These are phyloP conservation scores for Oreohelix idahoensis DNA, from an alignment of 1,140 invertebrate species.

Conservation along the genomic window DNA sequence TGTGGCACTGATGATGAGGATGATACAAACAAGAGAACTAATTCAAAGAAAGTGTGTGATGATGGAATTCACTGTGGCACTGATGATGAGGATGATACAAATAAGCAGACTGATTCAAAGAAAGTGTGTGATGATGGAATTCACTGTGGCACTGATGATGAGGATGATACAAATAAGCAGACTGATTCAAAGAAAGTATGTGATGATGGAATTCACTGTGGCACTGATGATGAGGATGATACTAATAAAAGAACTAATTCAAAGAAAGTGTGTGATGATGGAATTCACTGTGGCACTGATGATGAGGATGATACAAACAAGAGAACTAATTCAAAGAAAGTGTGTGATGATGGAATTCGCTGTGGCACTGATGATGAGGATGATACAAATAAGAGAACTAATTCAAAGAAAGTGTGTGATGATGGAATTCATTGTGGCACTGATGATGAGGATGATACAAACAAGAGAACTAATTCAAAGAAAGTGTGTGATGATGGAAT, in stretches of 20 bases:
- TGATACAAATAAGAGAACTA: constrained; percentile 21
- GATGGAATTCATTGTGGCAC: constrained; percentile 44
- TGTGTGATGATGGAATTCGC: constrained; percentile 45
- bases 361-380: constrained; percentile 48
- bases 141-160: constrained; percentile 47
- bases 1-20: constrained; percentile 46
- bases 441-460: constrained; percentile 39
- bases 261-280: constrained; percentile 50
- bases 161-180: constrained; percentile 29
- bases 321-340: constrained; percentile 18
- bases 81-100: constrained; percentile 48
- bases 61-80: constrained; percentile 54
- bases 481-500: constrained; percentile 48
- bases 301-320: constrained; percentile 32
- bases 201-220: constrained; percentile 47
- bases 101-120: not conserved
- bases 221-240: constrained; percentile 47
- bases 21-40: constrained; percentile 19
- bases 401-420: constrained; percentile 30
- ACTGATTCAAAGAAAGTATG: constrained; percentile 33
- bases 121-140: constrained; percentile 37
- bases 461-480: constrained; percentile 4
- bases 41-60: constrained; percentile 42
- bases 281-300: constrained; percentile 38
- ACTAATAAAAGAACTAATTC: not conserved